A percentile compares a stretch with the other conserved stretches of the same genome.
phyloP scores from a whole-genome alignment of 2,113 vertebrate species.

The Labrus mixtus region DNA sequence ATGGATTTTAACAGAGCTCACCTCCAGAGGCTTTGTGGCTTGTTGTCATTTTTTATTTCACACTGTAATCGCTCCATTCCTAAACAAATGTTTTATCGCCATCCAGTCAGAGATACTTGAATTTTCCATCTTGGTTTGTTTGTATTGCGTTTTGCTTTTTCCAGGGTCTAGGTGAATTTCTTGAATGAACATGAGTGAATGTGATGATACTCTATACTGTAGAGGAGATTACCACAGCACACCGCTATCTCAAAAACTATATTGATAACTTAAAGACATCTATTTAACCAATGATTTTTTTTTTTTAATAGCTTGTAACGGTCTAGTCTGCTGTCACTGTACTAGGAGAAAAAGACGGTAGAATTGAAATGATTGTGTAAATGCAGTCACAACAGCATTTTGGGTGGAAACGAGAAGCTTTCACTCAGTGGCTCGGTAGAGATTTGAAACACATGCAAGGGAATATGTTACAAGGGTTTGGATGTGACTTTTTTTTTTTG shows the following conservation, averaged over 20 bases:
- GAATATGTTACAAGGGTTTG: slow-evolving; percentile 57
- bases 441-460: slow-evolving; percentile 44
- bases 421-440: slow-evolving; percentile 43
- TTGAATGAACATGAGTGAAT: slow-evolving; percentile 73
- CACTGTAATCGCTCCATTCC: slow-evolving; percentile 73
- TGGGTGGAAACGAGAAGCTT: slow-evolving; percentile 37
- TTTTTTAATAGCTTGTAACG: slow-evolving; percentile 42
- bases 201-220: slow-evolving; percentile 72
- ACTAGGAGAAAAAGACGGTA: slow-evolving; percentile 26
- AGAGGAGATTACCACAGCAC: slow-evolving; percentile 72
- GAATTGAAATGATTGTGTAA: slow-evolving; percentile 54
- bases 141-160: slow-evolving; percentile 47
- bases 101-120: slow-evolving; percentile 81
- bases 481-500: slow-evolving; percentile 32
- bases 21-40: slow-evolving; percentile 45
- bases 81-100: slow-evolving; percentile 68
- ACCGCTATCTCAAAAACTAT: slow-evolving; percentile 63
- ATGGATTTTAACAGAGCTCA: slow-evolving; percentile 40
- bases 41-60: slow-evolving; percentile 57
- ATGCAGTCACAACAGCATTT: slow-evolving; percentile 56
- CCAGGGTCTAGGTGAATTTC: slow-evolving; percentile 57
- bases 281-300: slow-evolving; percentile 67
- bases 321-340: slow-evolving; percentile 43
- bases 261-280: slow-evolving; percentile 66
- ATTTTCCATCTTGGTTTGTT: slow-evolving; percentile 76